Percentiles rank a stretch among this genome's conserved stretches.
Conservation (phyloP, 2,797 vertebrate species). For the Anabas testudineus region DNA sequence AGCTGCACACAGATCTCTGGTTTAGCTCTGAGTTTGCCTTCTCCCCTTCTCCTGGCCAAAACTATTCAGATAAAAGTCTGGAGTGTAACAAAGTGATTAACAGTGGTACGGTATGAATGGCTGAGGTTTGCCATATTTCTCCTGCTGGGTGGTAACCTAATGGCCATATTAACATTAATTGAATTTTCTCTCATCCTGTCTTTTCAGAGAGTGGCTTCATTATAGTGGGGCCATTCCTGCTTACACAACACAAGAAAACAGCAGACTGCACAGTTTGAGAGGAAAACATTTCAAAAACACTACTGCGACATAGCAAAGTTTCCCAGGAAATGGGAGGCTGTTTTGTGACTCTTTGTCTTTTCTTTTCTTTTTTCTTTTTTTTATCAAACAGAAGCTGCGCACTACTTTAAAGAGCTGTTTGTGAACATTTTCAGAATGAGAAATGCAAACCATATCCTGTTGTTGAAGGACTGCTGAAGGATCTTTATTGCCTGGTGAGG, state of each 20-base stretch:
- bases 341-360: conserved; percentile 59
- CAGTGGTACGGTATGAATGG: conserved; percentile 64
- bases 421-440: conserved; percentile 80
- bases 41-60: conserved; percentile 65
- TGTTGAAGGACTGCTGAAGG: conserved; percentile 80
- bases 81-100: conserved; percentile 78
- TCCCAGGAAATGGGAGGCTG: conserved; percentile 76
- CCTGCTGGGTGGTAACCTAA: conserved; percentile 80
- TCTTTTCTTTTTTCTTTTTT: conserved; percentile 59
- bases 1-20: conserved; percentile 79
- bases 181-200: conserved; percentile 72
- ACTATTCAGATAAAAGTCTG: conserved; percentile 77
- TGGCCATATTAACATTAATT: conserved; percentile 75
- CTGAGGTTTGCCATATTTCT: conserved; percentile 72
- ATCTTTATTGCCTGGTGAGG: conserved; percentile 78
- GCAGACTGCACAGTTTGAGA: conserved; percentile 52
- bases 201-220: conserved; percentile 69
- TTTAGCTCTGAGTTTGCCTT: conserved; percentile 71
- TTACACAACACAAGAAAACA: conserved; percentile 71
- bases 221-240: conserved; percentile 66
- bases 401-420: conserved; percentile 82
- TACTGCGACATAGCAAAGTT: conserved; percentile 58
- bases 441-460: conserved; percentile 87
- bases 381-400: conserved; percentile 80
- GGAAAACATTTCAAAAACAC: conserved; percentile 57